Evolutionary conservation across 2,113 vertebrate genomes (phyloP).

Genomic region (Megatriorchis doriae): DNA sequence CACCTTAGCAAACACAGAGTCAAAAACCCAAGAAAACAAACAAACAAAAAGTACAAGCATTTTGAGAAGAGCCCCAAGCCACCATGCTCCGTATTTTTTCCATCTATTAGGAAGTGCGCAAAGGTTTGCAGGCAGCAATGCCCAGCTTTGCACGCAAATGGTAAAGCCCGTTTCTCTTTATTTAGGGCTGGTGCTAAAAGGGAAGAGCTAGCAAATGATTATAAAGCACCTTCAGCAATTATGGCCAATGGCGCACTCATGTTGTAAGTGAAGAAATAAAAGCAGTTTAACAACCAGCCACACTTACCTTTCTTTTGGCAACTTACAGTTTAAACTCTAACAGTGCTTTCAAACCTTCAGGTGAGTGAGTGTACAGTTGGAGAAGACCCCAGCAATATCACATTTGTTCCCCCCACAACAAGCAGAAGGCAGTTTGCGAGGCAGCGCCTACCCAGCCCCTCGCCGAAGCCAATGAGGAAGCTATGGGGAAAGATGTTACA

Average conservation of each 20-base stretch:
- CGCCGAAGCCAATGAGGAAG: fast-evolving
- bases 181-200: not conserved
- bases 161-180: not conserved
- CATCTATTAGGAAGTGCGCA: fast-evolving
- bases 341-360: not conserved
- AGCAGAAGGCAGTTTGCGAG: not conserved
- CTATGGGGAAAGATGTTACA: fast-evolving
- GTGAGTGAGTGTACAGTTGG: not conserved
- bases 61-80: not conserved
- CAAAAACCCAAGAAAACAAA: not conserved
- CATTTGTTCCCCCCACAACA: not conserved
- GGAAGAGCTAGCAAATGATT: not conserved
- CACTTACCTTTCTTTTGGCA: not conserved
- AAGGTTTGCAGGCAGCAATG: not conserved
- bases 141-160: not conserved
- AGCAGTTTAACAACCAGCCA: not conserved
- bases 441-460: not conserved
- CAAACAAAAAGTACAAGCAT: not conserved
- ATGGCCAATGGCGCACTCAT: fast-evolving
- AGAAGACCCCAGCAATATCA: no score
- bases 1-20: not conserved
- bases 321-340: not conserved
- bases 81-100: fast-evolving
- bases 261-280: not conserved
- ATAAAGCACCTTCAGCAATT: not conserved